Evolutionary conservation across 2,797 vertebrate genomes (phyloP).

Genomic region (Sylvilagus floridanus): DNA sequence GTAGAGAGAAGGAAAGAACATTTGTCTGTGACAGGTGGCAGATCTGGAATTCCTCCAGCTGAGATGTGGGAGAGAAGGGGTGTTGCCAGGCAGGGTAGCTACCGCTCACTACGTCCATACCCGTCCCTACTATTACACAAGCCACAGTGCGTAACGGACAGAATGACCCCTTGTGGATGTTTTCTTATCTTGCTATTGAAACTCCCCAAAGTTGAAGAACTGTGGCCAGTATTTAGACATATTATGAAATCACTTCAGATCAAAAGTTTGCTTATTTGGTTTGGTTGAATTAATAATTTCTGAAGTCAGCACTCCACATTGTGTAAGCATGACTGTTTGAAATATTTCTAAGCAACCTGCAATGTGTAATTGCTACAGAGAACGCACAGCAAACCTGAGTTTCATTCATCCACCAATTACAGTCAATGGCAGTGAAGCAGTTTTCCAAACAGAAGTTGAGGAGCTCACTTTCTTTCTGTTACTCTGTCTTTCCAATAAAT

Average conservation of each 20-base stretch:
- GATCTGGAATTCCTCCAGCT: background rate
- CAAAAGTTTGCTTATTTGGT: constrained; percentile 50
- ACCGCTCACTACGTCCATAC: background rate
- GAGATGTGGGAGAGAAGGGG: background rate
- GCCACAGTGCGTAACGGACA: background rate
- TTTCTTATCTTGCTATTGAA: constrained; percentile 57
- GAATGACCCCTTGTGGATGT: background rate
- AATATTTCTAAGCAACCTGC: constrained; percentile 54
- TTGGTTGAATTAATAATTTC: constrained; percentile 68
- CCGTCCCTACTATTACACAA: background rate
- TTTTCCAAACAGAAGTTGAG: background rate
- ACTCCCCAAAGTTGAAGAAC: constrained; percentile 57
- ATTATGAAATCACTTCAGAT: constrained; percentile 64
- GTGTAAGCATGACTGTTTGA: constrained; percentile 49
- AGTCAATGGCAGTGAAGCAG: constrained; percentile 15
- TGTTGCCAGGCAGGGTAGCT: background rate
- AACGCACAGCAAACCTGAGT: background rate
- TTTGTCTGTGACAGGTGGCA: background rate
- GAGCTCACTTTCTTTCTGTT: background rate
- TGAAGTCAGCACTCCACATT: constrained; percentile 33
- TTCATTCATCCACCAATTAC: constrained; percentile 28
- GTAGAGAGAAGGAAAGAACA: background rate
- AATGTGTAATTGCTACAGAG: background rate
- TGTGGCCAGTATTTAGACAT: constrained; percentile 63
- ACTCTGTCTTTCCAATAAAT: too few species aligned